Conservation (phyloP, 1,140 invertebrate species). For the Oscheius sp. region DNA sequence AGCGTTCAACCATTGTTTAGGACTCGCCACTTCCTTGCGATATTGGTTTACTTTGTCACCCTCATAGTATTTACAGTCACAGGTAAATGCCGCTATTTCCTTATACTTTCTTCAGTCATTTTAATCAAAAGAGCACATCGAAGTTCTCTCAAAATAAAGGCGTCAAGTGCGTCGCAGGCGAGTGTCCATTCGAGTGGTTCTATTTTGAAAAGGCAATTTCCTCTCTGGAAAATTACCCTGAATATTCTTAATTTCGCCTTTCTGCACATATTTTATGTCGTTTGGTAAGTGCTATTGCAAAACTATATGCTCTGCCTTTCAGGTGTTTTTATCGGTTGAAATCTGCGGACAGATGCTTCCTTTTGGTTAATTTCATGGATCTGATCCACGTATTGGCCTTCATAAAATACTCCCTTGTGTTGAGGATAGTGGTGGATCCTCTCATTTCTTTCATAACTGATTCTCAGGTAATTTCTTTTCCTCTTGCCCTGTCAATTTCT, state of each 20-base stretch:
- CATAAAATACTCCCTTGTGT: conserved; percentile 24
- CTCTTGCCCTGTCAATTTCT: too few relatives aligned
- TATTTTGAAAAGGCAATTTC: conserved; percentile 36
- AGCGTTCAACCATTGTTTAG: too few relatives aligned
- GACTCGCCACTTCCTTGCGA: conserved; percentile 32
- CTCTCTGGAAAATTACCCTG: conserved; percentile 52
- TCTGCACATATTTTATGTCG: conserved; percentile 49
- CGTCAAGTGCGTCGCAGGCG: conserved; percentile 15
- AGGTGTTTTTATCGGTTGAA: conserved; percentile 33
- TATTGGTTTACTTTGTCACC: conserved; percentile 40
- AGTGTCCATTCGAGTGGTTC: conserved; percentile 4
- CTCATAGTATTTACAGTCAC: conserved; percentile 36
- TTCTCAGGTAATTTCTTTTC: conserved; percentile 38
- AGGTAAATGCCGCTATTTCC: conserved; percentile 12
- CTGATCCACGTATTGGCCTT: conserved; percentile 37
- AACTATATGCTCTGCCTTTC: background rate
- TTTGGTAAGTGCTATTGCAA: conserved; percentile 41
- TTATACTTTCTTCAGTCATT: conserved; percentile 39
- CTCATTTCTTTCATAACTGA: conserved; percentile 41
- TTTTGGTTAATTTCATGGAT: conserved; percentile 17
- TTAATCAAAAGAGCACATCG: conserved; percentile 40
- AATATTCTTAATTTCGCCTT: conserved; percentile 53
- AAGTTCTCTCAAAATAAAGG: background rate
- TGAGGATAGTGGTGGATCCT: conserved; percentile 38
- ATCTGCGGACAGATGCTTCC: conserved; percentile 34